Evolutionary conservation across 2,888 invertebrate genomes (phyloP), one percentile per base, ranked within the genome.

Genomic region (Cryptocephalus primarius): DNA sequence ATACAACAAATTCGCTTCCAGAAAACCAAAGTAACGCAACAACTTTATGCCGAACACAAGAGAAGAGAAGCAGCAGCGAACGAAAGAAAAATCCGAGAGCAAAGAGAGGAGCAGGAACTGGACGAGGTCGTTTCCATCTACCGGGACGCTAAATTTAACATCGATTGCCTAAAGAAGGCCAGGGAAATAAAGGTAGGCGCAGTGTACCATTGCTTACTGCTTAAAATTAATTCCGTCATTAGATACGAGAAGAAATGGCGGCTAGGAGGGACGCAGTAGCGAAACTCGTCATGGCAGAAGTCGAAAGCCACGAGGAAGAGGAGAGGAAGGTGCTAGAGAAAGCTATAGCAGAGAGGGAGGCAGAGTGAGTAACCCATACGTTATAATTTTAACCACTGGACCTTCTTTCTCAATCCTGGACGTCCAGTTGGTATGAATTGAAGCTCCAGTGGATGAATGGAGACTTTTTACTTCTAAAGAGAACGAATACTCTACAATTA

Each of bases 311-410:
- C 49, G 50, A 54, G 9, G 57, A 53, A 43, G 52, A 42, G 41
- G 73, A 75, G 44, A 57, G 66, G 1, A 60, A 69, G 33, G 32
- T 41, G 13, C 34, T 75, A 1, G 65, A 72, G 11, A 75, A 75
- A 33, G 78, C 78, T 10, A 56, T 74, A 31, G 66, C 63, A 10
- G 76, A 79, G 62, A 64, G 64, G 57, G 70, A 69, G 8, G 60
- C 66, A 10, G 62, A 64, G 57, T 70, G 67, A 54, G 68, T 65
- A 6, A 59, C 31, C 33, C 8, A 14, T 12, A 11, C 33, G 22
- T 22, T 22, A 22, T 22, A n/a, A n/a, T n/a, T n/a, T n/a, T n/a
- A n/a, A n/a, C n/a, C n/a, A n/a, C n/a, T n/a, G n/a, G n/a, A n/a
- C 6, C 22, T 22, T 22, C 22, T 22, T 22, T 22, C 22, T n/a